These are phyloP conservation scores for Malurus leucopterus DNA, from an alignment of 2,797 vertebrate genomes.

Conservation along the genomic window DNA sequence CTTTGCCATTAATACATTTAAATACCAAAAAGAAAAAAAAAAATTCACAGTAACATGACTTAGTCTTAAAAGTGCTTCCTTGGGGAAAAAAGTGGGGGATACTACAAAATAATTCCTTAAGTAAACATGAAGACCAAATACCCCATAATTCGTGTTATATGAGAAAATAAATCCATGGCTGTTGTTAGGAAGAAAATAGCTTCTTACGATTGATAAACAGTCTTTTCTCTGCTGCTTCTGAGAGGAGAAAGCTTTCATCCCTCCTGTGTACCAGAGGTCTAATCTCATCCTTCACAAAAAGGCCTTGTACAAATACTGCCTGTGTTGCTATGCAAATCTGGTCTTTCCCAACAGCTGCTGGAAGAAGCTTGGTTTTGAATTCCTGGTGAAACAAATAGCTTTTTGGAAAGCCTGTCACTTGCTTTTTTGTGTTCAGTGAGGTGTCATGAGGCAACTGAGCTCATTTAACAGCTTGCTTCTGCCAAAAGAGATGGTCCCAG, in stretches of 20 bases:
- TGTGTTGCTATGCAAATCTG: constrained; percentile 16
- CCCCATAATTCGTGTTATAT: neutral
- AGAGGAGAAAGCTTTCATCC: neutral
- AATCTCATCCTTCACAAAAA: constrained; percentile 14
- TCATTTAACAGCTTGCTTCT: constrained; percentile 30
- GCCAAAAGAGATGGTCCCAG: constrained; percentile 5
- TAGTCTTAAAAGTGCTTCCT: neutral
- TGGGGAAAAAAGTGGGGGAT: neutral
- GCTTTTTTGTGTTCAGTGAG: constrained; percentile 37
- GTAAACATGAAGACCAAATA: neutral
- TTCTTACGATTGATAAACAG: neutral
- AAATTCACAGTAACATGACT: neutral
- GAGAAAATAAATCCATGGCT: neutral
- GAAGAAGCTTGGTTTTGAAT: constrained; percentile 27
- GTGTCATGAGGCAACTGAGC: constrained; percentile 42
- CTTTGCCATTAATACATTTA: neutral
- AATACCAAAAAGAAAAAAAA: neutral
- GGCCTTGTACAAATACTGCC: neutral
- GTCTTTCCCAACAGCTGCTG: constrained; percentile 41
- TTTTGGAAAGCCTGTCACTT: constrained; percentile 43
- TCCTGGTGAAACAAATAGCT: constrained; percentile 35
- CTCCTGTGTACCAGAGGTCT: neutral
- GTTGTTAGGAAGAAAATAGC: neutral
- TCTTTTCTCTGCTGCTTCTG: neutral
- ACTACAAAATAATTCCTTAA: neutral